Percentiles rank a stretch among this genome's conserved stretches.
These are phyloP conservation scores for Neosalanx taihuensis DNA, from an alignment of 2,797 vertebrate species.

Conservation along the genomic window DNA sequence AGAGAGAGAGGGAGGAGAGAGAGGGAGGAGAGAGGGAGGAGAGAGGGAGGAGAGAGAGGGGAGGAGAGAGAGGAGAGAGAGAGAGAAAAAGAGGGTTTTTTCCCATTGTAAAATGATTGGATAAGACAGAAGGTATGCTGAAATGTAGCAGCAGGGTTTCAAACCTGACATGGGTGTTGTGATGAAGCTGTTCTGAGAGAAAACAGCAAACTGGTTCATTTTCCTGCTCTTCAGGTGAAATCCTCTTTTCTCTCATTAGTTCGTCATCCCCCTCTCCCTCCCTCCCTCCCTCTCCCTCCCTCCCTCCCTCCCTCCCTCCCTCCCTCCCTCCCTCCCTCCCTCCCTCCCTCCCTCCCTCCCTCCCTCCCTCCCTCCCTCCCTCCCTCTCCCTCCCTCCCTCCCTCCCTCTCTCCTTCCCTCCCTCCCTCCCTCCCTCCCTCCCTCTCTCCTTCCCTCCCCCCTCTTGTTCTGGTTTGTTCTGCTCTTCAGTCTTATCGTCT, in stretches of 20 bases:
- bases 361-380: neutral
- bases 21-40: neutral
- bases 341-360: neutral
- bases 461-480: no score
- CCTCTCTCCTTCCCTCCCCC: constrained; percentile 12
- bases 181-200: constrained; percentile 18
- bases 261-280: neutral
- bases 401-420: neutral
- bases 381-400: constrained; percentile 6
- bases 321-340: neutral
- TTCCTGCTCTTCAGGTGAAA: neutral
- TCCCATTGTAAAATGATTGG: neutral
- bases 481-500: no score
- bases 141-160: no score
- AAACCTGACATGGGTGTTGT: neutral
- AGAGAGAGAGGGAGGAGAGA: constrained; percentile 19
- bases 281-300: neutral
- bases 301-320: neutral
- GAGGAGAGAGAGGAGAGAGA: no score
- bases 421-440: neutral
- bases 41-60: neutral
- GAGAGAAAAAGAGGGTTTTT: constrained; percentile 15
- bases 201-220: constrained; percentile 8
- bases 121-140: no score
- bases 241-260: neutral